Percentiles rank a stretch among this genome's conserved stretches.
These are phyloP conservation scores for Pardalotus punctatus DNA, from an alignment of 2,113 vertebrate genomes.

Conservation along the genomic window DNA sequence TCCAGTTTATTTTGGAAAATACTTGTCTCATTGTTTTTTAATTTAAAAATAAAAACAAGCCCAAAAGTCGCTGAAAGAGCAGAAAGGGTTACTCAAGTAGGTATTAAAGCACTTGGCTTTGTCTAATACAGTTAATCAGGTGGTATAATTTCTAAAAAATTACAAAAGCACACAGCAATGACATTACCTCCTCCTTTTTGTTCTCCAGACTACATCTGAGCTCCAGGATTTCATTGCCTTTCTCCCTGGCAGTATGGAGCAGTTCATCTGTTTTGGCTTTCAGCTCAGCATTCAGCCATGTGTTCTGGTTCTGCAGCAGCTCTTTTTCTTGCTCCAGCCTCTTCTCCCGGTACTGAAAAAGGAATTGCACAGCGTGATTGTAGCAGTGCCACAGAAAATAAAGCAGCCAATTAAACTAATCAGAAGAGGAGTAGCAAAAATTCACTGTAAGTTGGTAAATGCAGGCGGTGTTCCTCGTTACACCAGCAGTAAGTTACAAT, in stretches of 20 bases:
- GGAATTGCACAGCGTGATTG: neutral
- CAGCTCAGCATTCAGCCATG: constrained; percentile 89
- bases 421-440: neutral
- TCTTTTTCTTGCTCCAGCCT: constrained; percentile 95
- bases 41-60: neutral
- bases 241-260: constrained; percentile 85
- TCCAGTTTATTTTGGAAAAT: neutral
- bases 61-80: neutral
- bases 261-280: constrained; percentile 94
- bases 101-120: neutral
- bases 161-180: neutral
- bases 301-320: constrained; percentile 84
- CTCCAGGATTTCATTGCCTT: constrained; percentile 91
- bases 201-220: constrained; percentile 90
- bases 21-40: neutral
- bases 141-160: neutral
- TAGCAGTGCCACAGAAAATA: neutral
- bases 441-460: neutral
- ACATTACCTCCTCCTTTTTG: constrained; percentile 88
- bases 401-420: neutral
- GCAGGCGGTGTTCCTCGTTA: neutral
- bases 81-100: neutral
- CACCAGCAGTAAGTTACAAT: neutral
- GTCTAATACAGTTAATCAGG: neutral
- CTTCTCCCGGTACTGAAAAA: constrained; percentile 88